Base-by-base conservation (phyloP, 2,888 invertebrate species). In the Bursaphelenchus okinawaensis region DNA sequence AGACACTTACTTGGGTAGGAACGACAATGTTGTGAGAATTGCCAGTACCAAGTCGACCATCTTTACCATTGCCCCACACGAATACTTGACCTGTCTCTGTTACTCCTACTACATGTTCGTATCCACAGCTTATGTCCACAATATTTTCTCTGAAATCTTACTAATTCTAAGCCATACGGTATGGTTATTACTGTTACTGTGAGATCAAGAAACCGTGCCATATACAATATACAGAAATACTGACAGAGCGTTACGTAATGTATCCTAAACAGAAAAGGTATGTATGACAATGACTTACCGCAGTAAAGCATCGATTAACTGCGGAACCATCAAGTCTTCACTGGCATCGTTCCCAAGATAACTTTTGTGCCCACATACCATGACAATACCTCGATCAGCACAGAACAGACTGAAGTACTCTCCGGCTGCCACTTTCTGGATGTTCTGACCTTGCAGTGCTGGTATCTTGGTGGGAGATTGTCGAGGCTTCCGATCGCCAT, bases 281-380 rank as follows among this genome's bases (percentile, higher is more conserved):
- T n/a, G n/a, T n/a, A n/a, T n/a, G n/a, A n/a, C n/a, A n/a, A n/a
- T n/a, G n/a, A 16, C 40, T 16, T 28, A 59, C 62, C 62, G 54
- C 9, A 86, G 77, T 23, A 86, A 70, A n/a, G 80, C 75, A 68
- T 86, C 86, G 58, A 86, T 86, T 0, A 88, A 80, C 76, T 87
- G 87, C 4, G 89, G 89, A 73, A 84, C 83, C 29, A 75, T 58
- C 40, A 55, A 61, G 40, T 74, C 72, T 9, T 69, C 69, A 7
- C 51, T 61, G 27, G 55, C 54, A 65, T 75, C 71, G 66, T 52
- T 62, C 64, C 77, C 62, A 62, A 87, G 87, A 66, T 84, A 85
- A 7, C 85, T 84, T 26, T 88, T 88, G 78, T 87, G 87, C 0
- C 90, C 90, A 81, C 89, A 89, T 29, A 88, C 88, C 77, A 89